Evolutionary conservation across 2,113 vertebrate genomes (phyloP), one percentile per base, ranked within the genome.

Genomic region (Cochlearius cochlearius): DNA sequence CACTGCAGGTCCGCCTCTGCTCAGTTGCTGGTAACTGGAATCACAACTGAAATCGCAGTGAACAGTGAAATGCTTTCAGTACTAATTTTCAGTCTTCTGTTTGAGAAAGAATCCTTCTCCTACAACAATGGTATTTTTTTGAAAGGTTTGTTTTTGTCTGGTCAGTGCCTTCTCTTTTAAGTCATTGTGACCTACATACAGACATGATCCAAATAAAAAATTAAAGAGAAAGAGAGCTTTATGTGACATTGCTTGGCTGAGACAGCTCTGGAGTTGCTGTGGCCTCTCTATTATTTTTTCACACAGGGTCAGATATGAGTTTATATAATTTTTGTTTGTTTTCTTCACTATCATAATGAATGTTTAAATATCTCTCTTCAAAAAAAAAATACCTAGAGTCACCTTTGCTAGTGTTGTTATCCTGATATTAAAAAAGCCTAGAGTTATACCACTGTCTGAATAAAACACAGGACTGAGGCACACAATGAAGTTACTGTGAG

Each of bases 111-210:
- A 43, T 50, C 52, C 22, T 89, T 89, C 84, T 88, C 12, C 79
- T 90, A 62, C 47, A 75, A n/a, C 29, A 67, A 49, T 12, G n/a
- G 13, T 12, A 12, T 59, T 53, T 89, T 94, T 90, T 72, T 34
- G 43, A 94, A 91, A 81, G 55, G 52, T 85, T 95, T 95, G 73
- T 5, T 77, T 95, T 69, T 92, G 45, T 86, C 84, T 93, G 79
- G 89, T 78, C 92, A 83, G 71, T 91, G 76, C 59, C 39, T 93
- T 60, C 39, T 73, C 90, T 87, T 95, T 88, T 77, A 92, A 93
- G 79, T 87, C 73, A 91, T 58, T 85, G 89, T 97, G 89, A 97
- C 96, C 95, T 97, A 97, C 89, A 97, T 97, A 94, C 68, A 94
- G 90, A 67, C 66, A 94, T 43, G 93, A 96, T 96, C 93, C 72